Base-by-base conservation (phyloP, 2,797 vertebrate genomes). In the Hozukius guyotensis region DNA sequence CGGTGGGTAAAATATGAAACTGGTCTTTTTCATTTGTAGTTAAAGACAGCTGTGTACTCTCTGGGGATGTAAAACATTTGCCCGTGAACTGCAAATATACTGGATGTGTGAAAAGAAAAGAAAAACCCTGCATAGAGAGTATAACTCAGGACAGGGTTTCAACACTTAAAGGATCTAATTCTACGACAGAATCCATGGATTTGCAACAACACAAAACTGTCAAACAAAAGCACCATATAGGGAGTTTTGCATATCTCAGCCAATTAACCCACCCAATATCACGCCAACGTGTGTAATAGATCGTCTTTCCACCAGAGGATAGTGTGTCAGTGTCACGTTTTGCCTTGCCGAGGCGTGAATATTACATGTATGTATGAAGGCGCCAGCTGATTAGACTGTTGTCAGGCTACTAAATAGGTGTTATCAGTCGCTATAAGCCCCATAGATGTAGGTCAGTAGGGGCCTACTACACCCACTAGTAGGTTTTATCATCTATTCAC, bases 11-110 rank as follows among this genome's bases (percentile, higher is more conserved):
- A 88, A 83, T 64, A 38, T 73, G 63, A 86, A 82, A 55, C 60
- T 56, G 74, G 57, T 53, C 64, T 75, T 82, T 84, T 83, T 81
- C 46, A 73, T 69, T 78, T 72, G 56, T 74, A 79, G 77, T 83
- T 73, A 81, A 82, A 85, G 75, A 82, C 85, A 88, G 83, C 77
- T 88, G 87, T 77, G 80, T 14, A n/a, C 60, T 71, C 57, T 75
- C 12, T 65, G 49, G 57, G 72, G 68, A 89, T 88, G 76, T 77
- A n/a, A 88, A 89, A 87, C 83, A 61, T 80, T 90, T 81, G 75
- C 31, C 70, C 13, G 68, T 64, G 16, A 66, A 81, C 66, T 79
- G n/a, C 13, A 80, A 74, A 81, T 71, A 56, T 60, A 38, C 66
- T 72, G 61, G 59, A 86, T 62, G 76, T 78, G 79, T 77, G 79